Conservation (phyloP, 1,140 invertebrate species). For the Brachionus koreanus region DNA sequence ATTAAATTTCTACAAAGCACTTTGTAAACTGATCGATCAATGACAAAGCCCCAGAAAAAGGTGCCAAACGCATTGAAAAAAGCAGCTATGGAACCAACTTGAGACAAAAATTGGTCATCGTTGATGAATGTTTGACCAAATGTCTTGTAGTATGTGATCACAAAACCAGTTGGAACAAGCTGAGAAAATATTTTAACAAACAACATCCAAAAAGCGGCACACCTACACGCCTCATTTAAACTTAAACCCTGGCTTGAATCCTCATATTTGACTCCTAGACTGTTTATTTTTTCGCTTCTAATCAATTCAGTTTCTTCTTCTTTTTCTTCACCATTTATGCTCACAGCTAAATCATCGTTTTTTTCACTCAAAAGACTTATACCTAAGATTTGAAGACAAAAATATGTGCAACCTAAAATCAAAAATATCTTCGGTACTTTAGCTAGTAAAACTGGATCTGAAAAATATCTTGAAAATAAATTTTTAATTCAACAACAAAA, state of each 20-base stretch:
- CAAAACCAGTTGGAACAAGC: background rate
- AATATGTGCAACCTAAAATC: constrained; percentile 55
- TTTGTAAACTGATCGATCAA: constrained; percentile 56
- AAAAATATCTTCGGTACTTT: constrained; percentile 56
- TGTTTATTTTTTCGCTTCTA: constrained; percentile 25
- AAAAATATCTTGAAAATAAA: constrained; percentile 57
- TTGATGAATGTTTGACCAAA: constrained; percentile 60
- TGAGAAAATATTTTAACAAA: constrained; percentile 44
- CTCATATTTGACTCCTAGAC: constrained; percentile 46
- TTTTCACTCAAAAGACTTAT: constrained; percentile 24
- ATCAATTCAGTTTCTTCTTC: background rate
- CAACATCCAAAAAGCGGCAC: constrained; percentile 20
- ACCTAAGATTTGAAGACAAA: constrained; percentile 54
- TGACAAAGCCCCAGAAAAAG: constrained; percentile 58
- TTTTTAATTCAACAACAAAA: too few relatives aligned
- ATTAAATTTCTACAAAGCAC: constrained; percentile 55
- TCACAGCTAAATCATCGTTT: constrained; percentile 37
- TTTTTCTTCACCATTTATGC: background rate
- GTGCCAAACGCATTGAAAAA: constrained; percentile 60
- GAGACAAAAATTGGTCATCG: constrained; percentile 59
- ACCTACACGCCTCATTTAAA: background rate
- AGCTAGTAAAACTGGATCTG: constrained; percentile 51
- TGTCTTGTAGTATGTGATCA: constrained; percentile 48
- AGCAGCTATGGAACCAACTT: constrained; percentile 59
- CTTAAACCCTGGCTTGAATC: background rate